These are phyloP conservation scores for Reinhardtius hippoglossoides DNA, from an alignment of 2,113 vertebrate genomes.

Conservation along the genomic window DNA sequence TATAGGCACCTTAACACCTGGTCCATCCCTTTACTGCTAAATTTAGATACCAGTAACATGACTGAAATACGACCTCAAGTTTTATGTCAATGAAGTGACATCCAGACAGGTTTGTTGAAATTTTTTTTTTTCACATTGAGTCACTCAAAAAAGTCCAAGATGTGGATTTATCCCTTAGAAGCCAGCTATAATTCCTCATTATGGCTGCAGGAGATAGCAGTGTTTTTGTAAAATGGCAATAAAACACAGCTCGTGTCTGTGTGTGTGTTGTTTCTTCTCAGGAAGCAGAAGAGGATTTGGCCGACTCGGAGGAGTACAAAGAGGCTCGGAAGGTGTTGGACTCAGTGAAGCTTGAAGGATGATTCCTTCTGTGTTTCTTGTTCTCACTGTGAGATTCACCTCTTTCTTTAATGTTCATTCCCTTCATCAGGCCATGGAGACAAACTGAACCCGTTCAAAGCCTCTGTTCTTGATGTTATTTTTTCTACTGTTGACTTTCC, in stretches of 20 bases:
- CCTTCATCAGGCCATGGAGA: conserved; percentile 69
- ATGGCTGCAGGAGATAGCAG: not conserved
- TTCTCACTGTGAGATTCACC: conserved; percentile 67
- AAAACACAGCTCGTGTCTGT: conserved; percentile 18
- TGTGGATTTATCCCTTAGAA: not conserved
- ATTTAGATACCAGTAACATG: not conserved
- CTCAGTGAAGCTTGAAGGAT: conserved; percentile 93
- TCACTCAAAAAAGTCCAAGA: not conserved
- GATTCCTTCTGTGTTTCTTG: conserved; percentile 70
- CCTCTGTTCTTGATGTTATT: conserved; percentile 53
- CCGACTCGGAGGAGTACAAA: conserved; percentile 91
- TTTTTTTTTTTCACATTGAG: not conserved
- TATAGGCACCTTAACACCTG: not conserved
- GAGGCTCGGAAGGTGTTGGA: conserved; percentile 89
- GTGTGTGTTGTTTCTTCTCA: conserved; percentile 74
- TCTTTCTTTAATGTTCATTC: conserved; percentile 83
- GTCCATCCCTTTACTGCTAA: not conserved
- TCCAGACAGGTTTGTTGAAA: not conserved
- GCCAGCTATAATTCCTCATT: not conserved
- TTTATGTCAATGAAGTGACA: conserved; percentile 1
- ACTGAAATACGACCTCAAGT: not conserved
- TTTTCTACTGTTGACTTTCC: conserved; percentile 55
- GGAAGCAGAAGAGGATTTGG: conserved; percentile 92
- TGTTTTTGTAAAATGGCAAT: not conserved
- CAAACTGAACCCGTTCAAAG: conserved; percentile 40